Conservation (phyloP, 2,113 vertebrate species). For the Rattus rattus region DNA sequence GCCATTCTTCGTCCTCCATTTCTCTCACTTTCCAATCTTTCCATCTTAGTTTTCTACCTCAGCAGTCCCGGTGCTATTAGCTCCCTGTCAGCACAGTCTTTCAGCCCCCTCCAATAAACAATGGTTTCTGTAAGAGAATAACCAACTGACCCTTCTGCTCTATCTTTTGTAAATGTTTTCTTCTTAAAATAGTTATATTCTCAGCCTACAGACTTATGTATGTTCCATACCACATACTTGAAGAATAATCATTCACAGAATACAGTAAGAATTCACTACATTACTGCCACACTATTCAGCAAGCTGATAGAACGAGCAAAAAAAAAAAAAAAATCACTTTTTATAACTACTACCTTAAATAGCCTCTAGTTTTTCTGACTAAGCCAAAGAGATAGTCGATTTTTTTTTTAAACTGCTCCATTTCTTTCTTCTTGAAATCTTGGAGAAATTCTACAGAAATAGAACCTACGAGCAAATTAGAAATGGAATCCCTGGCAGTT, state of each 20-base stretch:
- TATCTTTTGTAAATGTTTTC: background rate
- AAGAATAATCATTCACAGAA: conserved; percentile 43
- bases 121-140: conserved; percentile 58
- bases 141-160: background rate
- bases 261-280: background rate
- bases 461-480: background rate
- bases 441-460: conserved; percentile 47
- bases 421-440: conserved; percentile 27
- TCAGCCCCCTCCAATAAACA: conserved; percentile 11
- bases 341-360: background rate
- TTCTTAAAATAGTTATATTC: background rate
- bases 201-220: background rate
- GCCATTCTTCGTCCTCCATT: background rate
- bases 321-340: background rate
- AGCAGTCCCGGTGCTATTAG: background rate
- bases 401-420: conserved; percentile 17
- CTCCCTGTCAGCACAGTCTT: background rate
- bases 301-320: conserved; percentile 52
- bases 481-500: background rate
- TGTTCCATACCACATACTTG: conserved; percentile 21
- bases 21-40: conserved; percentile 52
- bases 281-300: conserved; percentile 48
- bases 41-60: conserved; percentile 34
- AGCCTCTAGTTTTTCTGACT: conserved; percentile 60
- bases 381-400: conserved; percentile 46